Base-by-base conservation (phyloP, 2,797 vertebrate genomes). In the Phyllotis vaccarum region DNA sequence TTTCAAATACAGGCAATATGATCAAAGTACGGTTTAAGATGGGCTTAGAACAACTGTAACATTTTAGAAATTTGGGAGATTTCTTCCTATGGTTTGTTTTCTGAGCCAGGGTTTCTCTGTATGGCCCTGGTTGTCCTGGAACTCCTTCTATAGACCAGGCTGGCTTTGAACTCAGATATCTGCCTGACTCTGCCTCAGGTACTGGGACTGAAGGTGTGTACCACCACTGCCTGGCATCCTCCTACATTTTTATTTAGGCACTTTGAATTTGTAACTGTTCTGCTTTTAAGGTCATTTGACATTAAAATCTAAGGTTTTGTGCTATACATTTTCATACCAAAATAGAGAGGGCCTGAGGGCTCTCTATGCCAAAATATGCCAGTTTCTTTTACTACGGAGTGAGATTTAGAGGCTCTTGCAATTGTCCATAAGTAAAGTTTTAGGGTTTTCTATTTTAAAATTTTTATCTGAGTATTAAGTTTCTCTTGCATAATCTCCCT, bases 11-110 rank as follows among this genome's bases (percentile, higher is more conserved):
- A 34, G 80, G 90, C 56, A 58, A 24, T 16, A 78, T 83, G 24
- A 91, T 37, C 60, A 80, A 64, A 90, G 34, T 85, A 58, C 17
- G 29, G 13, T 22, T 3, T 37, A 76, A 74, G 75, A 37, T 46
- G 37, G 37, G 29, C 43, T 93, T 94, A 88, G 46, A 90, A 81
- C 72, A 94, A 62, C 14, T 24, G 31, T 13, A 81, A 76, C 34
- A 78, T 87, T 87, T 95, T 90, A 90, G 79, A 91, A 83, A 91
- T 62, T 80, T 81, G 27, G 22, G 49, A 82, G 58, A 81, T 76
- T 54, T 72, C 37, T 86, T 58, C 29, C 40, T 60, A 5, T 17
- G 1, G 70, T 22, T 22, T 24, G 9, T 68, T 72, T 72, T 60
- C 56, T 12, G 37, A 72, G 37, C 10, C 21, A 24, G 21, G 21